These are phyloP conservation scores for Macropodus opercularis DNA, from an alignment of 2,797 vertebrate genomes.

Conservation along the genomic window DNA sequence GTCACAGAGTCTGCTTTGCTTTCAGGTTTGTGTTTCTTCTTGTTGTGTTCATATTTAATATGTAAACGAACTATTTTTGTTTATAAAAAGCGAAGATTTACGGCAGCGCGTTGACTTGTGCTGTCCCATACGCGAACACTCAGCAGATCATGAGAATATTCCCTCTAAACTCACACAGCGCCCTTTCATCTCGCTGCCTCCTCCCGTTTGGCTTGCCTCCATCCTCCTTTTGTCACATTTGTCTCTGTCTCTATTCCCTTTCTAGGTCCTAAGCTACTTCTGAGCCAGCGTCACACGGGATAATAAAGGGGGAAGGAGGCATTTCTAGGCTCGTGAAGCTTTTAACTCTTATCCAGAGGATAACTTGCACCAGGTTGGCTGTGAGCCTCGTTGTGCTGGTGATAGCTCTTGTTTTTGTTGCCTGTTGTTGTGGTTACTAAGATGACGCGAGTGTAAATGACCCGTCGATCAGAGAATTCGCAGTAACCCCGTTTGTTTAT, in stretches of 20 bases:
- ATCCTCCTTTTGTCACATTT: slow-evolving; percentile 63
- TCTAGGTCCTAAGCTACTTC: slow-evolving; percentile 53
- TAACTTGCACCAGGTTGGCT: slow-evolving; percentile 37
- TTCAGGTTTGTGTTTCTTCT: not conserved
- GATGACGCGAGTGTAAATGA: slow-evolving; percentile 2
- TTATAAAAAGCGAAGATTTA: too few relatives aligned
- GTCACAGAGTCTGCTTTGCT: slow-evolving; percentile 12
- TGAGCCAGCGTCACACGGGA: slow-evolving; percentile 54
- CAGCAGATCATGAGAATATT: slow-evolving; percentile 23
- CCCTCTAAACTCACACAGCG: slow-evolving; percentile 30
- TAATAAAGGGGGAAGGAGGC: slow-evolving; percentile 24
- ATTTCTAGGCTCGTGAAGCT: slow-evolving; percentile 36
- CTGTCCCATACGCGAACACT: too few relatives aligned
- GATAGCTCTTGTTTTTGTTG: slow-evolving; percentile 9
- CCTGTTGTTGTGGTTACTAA: slow-evolving; percentile 18
- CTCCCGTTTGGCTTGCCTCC: slow-evolving; percentile 58
- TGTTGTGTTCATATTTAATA: too few relatives aligned
- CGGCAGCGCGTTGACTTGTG: too few relatives aligned
- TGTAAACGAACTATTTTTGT: not conserved
- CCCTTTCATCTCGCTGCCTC: slow-evolving; percentile 54
- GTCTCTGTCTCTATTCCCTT: slow-evolving; percentile 55
- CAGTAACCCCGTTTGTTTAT: not conserved
- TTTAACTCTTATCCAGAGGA: slow-evolving; percentile 30
- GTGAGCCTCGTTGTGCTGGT: slow-evolving; percentile 5
- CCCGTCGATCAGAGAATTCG: slow-evolving; percentile 4